These are phyloP conservation scores for Anoplopoma fimbria DNA, from an alignment of 2,113 vertebrate species.

Conservation along the genomic window DNA sequence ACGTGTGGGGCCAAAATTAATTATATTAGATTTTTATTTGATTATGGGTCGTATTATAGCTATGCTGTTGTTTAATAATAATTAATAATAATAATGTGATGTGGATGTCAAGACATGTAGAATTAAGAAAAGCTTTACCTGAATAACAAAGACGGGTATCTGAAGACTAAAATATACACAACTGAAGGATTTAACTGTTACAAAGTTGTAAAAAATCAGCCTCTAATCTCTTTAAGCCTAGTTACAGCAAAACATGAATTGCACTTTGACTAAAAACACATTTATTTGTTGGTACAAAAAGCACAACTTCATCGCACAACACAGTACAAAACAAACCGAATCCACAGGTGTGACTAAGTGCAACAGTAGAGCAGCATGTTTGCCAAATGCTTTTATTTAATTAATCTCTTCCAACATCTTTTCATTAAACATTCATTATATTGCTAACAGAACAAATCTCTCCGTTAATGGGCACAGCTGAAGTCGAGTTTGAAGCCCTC, in stretches of 20 bases:
- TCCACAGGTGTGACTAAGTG: constrained; percentile 37
- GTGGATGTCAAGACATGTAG: neutral
- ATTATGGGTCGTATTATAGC: neutral
- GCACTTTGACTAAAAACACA: constrained; percentile 30
- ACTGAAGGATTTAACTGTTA: neutral
- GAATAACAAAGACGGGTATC: neutral
- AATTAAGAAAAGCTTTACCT: neutral
- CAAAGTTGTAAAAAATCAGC: neutral
- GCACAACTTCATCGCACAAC: constrained; percentile 8
- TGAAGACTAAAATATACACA: neutral
- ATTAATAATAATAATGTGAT: neutral
- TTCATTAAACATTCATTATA: constrained; percentile 46
- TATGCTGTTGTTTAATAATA: neutral
- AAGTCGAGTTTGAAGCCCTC: constrained; percentile 1
- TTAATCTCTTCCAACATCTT: constrained; percentile 40
- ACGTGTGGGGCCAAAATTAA: neutral
- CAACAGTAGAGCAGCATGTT: constrained; percentile 43
- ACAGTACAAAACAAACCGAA: constrained; percentile 12
- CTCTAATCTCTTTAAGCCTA: neutral
- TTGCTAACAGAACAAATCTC: constrained; percentile 48
- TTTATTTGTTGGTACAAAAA: constrained; percentile 54
- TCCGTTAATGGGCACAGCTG: constrained; percentile 21
- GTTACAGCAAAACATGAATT: constrained; percentile 42
- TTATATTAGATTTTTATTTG: no score
- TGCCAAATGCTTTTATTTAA: constrained; percentile 66